Conservation (phyloP, 2,113 vertebrate species). For the Theropithecus gelada region DNA sequence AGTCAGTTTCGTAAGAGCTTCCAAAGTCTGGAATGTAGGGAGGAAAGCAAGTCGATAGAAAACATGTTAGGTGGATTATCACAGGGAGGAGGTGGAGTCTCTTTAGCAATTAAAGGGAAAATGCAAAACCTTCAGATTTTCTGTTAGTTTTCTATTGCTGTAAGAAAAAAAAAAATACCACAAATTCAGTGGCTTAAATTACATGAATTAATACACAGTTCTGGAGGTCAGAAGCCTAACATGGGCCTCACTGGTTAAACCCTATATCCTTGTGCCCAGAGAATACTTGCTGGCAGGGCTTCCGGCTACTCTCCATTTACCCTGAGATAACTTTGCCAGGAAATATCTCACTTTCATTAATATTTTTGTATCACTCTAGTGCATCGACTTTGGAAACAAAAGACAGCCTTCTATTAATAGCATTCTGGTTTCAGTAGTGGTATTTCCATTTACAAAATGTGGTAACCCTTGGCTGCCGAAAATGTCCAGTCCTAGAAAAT, state of each 20-base stretch:
- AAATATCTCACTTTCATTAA: no score
- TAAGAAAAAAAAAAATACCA: neutral
- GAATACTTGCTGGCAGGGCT: neutral
- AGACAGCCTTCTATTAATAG: no score
- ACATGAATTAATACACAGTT: neutral
- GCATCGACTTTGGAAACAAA: no score
- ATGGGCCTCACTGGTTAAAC: neutral
- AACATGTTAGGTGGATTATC: neutral
- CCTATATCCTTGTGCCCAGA: no score
- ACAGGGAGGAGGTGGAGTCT: neutral
- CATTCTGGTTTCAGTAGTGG: no score
- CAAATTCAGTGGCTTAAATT: neutral
- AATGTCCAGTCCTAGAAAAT: no score
- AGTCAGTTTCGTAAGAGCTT: neutral
- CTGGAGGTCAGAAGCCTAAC: neutral
- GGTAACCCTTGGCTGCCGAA: no score
- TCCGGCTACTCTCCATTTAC: no score
- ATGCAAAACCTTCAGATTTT: neutral
- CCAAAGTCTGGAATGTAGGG: neutral
- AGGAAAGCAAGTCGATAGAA: neutral
- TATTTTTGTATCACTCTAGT: no score
- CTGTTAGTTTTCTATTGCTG: neutral
- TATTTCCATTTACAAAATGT: no score
- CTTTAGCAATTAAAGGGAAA: neutral
- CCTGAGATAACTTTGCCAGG: no score